A percentile compares a stretch with the other conserved stretches of the same genome.
Conservation (phyloP, 2,113 vertebrate genomes). For the Anarrhichthys ocellatus region DNA sequence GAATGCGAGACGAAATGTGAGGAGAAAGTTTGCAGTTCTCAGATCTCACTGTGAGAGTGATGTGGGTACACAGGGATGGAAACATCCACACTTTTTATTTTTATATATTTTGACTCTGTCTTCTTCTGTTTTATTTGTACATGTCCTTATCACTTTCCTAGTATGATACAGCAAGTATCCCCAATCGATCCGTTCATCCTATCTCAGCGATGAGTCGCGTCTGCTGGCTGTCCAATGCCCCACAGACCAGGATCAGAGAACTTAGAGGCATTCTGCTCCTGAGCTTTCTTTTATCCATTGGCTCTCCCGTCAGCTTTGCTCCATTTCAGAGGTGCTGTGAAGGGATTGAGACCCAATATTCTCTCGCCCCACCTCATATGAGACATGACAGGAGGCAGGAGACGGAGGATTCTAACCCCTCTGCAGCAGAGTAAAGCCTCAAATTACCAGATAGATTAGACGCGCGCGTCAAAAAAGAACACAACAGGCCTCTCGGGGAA, state of each 20-base stretch:
- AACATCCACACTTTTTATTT: not conserved
- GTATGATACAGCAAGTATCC: not conserved
- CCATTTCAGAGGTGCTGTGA: slow-evolving; percentile 34
- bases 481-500: slow-evolving; percentile 25
- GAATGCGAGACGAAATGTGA: not conserved
- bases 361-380: slow-evolving; percentile 2
- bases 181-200: not conserved
- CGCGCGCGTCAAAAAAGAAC: slow-evolving; percentile 4
- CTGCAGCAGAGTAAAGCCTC: slow-evolving; percentile 17
- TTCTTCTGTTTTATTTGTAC: no score
- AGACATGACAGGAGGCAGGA: slow-evolving; percentile 31
- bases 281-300: slow-evolving; percentile 25
- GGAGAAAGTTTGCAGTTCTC: not conserved
- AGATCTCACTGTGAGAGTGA: not conserved
- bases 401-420: slow-evolving; percentile 33
- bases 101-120: no score
- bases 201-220: not conserved
- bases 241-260: not conserved
- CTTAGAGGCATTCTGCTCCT: not conserved
- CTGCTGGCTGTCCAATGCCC: slow-evolving; percentile 6
- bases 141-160: not conserved
- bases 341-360: slow-evolving; percentile 49
- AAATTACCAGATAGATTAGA: slow-evolving; percentile 53
- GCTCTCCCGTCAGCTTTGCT: slow-evolving; percentile 9
- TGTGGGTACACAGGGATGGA: not conserved